Evolutionary conservation across 2,113 vertebrate species (phyloP).

Genomic region (Limanda limanda): DNA sequence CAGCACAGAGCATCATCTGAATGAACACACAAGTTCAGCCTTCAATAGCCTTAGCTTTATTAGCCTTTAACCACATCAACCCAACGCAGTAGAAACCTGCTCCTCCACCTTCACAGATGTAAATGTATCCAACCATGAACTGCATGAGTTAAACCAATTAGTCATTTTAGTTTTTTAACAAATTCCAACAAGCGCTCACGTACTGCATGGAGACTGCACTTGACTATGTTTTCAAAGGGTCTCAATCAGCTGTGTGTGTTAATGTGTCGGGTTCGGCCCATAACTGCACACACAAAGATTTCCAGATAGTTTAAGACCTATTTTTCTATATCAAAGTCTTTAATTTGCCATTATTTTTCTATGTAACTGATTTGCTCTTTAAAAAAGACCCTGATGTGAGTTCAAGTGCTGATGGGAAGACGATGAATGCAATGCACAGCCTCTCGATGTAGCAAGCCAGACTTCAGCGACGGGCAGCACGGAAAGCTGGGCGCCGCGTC

Average conservation of each 20-base stretch:
- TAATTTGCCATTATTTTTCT: constrained; percentile 70
- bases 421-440: constrained; percentile 39
- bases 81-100: constrained; percentile 23
- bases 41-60: constrained; percentile 44
- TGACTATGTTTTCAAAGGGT: constrained; percentile 25
- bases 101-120: constrained; percentile 42
- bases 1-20: background rate
- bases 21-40: constrained; percentile 27
- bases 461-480: constrained; percentile 25
- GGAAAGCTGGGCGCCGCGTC: constrained; percentile 1
- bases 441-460: constrained; percentile 68
- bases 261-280: background rate
- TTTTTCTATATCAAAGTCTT: constrained; percentile 70
- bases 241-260: constrained; percentile 39
- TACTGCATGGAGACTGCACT: constrained; percentile 70
- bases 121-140: constrained; percentile 43
- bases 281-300: background rate
- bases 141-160: constrained; percentile 76
- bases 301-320: constrained; percentile 34
- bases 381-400: constrained; percentile 10
- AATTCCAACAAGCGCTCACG: constrained; percentile 36
- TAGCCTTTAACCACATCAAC: constrained; percentile 23
- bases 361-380: constrained; percentile 48
- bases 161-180: constrained; percentile 58
- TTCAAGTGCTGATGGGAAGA: constrained; percentile 6